These are phyloP conservation scores for Cricetomys ansorgei DNA, from an alignment of 2,113 vertebrate species.

Conservation along the genomic window DNA sequence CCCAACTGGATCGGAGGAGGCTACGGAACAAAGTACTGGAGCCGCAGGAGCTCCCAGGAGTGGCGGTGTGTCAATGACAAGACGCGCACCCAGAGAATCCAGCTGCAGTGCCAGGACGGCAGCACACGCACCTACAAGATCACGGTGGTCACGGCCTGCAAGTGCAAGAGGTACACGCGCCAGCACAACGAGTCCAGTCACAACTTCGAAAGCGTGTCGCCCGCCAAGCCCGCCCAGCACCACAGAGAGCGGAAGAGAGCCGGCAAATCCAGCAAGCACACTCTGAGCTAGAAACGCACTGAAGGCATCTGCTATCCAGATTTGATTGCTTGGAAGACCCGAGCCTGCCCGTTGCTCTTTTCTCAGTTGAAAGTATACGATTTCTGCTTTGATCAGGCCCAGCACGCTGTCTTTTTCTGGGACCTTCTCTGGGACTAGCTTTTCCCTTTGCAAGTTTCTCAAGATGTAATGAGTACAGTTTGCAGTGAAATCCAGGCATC, in stretches of 20 bases:
- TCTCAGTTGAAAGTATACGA: slow-evolving; percentile 78
- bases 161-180: slow-evolving; percentile 94
- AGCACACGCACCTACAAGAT: slow-evolving; percentile 96
- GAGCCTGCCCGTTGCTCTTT: slow-evolving; percentile 85
- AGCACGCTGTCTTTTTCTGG: slow-evolving; percentile 82
- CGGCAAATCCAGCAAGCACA: slow-evolving; percentile 90
- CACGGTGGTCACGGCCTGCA: slow-evolving; percentile 96
- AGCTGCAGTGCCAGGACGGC: slow-evolving; percentile 94
- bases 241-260: slow-evolving; percentile 92
- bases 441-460: slow-evolving; percentile 78
- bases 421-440: slow-evolving; percentile 76
- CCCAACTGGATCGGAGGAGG: slow-evolving; percentile 97
- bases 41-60: slow-evolving; percentile 91
- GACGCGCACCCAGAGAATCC: slow-evolving; percentile 94
- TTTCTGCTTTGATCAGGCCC: slow-evolving; percentile 85
- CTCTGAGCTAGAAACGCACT: slow-evolving; percentile 90
- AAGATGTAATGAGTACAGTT: slow-evolving; percentile 76
- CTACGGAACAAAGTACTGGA: slow-evolving; percentile 93
- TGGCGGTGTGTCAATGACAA: slow-evolving; percentile 97
- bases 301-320: slow-evolving; percentile 83
- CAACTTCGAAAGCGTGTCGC: slow-evolving; percentile 91
- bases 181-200: slow-evolving; percentile 95
- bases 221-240: slow-evolving; percentile 90
- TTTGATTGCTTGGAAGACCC: slow-evolving; percentile 83
- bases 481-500: slow-evolving; percentile 71